A percentile compares a stretch with the other conserved stretches of the same genome.
Conservation (phyloP, 2,888 invertebrate species). For the Atherix ibis region DNA sequence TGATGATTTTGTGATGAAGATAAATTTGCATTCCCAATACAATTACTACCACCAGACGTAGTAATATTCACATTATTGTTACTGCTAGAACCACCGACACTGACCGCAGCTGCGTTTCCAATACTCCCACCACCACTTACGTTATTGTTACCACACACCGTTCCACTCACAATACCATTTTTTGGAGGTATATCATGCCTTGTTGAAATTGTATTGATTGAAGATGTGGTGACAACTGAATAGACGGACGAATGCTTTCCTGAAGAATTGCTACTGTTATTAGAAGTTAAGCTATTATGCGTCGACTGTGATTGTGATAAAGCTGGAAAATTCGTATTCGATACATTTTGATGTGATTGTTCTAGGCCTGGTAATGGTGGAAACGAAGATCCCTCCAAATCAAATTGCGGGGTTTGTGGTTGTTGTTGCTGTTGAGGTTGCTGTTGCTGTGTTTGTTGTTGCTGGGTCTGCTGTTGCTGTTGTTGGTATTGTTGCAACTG, state of each 20-base stretch:
- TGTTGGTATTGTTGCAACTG: conserved; percentile 24
- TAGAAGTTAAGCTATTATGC: conserved; percentile 3
- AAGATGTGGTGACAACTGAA: background rate
- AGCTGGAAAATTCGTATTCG: conserved; percentile 15
- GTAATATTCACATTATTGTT: background rate
- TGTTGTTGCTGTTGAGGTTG: conserved; percentile 22
- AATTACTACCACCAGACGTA: background rate
- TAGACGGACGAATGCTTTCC: background rate
- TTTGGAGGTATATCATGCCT: too few relatives aligned
- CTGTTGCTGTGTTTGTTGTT: conserved; percentile 32
- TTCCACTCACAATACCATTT: too few relatives aligned
- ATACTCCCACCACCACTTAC: background rate
- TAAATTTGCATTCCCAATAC: background rate
- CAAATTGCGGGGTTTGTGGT: conserved; percentile 47
- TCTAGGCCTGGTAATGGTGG: conserved; percentile 60
- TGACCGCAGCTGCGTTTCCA: background rate
- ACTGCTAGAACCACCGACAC: background rate
- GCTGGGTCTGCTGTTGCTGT: conserved; percentile 35
- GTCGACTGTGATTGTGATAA: conserved; percentile 14
- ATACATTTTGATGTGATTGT: conserved; percentile 14
- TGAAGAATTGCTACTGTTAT: conserved; percentile 3
- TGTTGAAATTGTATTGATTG: background rate
- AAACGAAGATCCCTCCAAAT: conserved; percentile 62
- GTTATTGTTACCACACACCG: background rate
- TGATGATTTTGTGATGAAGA: background rate